phyloP scores from a whole-genome alignment of 2,888 invertebrate species.

The Pseudococcus longispinus region DNA sequence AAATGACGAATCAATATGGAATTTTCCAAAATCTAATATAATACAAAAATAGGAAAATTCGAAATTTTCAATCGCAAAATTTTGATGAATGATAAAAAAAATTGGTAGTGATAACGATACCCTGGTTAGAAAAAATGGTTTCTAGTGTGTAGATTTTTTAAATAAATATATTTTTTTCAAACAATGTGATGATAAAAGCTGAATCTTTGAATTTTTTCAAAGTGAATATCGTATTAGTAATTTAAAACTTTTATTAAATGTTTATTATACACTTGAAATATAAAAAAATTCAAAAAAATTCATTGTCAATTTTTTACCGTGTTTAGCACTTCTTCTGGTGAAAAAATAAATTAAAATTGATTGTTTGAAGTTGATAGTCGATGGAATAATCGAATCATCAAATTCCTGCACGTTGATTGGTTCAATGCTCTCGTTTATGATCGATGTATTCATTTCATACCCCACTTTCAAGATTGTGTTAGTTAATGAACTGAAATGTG shows the following conservation, averaged over 20 bases:
- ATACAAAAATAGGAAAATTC: too few species aligned
- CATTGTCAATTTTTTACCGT: background rate
- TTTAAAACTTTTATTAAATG: background rate
- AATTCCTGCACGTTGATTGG: slow-evolving; percentile 30
- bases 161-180: background rate
- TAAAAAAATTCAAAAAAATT: background rate
- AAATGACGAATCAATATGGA: background rate
- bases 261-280: background rate
- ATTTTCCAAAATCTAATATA: background rate
- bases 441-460: slow-evolving; percentile 26
- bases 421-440: background rate
- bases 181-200: background rate
- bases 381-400: slow-evolving; percentile 4
- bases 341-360: background rate
- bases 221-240: background rate
- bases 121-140: background rate
- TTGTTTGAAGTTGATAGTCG: background rate
- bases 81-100: background rate
- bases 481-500: slow-evolving; percentile 36
- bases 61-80: background rate
- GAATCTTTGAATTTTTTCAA: background rate
- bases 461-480: slow-evolving; percentile 23
- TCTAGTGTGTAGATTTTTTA: background rate
- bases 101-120: background rate
- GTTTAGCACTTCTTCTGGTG: background rate